Conservation (phyloP, 2,113 vertebrate species). For the Pipra filicauda region DNA sequence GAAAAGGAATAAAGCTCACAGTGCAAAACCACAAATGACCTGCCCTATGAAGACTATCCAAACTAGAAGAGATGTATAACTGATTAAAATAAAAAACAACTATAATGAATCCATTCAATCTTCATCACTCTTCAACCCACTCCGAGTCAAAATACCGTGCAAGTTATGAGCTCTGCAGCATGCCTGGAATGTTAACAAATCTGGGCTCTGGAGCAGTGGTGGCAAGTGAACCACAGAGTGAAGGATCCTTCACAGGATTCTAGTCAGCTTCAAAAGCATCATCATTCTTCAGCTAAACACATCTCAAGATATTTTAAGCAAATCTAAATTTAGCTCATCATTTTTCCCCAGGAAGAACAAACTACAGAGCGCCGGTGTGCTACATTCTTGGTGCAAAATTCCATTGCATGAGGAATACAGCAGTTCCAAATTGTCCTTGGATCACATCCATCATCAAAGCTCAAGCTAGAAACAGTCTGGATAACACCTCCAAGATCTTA, state of each 20-base stretch:
- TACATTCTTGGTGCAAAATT: background rate
- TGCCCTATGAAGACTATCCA: background rate
- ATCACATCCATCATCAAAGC: background rate
- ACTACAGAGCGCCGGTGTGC: background rate
- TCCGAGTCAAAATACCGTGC: background rate
- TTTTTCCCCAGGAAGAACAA: background rate
- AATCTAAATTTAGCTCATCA: background rate
- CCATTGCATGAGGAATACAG: background rate
- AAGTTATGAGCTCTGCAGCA: constrained; percentile 2
- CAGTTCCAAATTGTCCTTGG: background rate
- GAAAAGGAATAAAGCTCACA: background rate
- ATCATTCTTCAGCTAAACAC: background rate
- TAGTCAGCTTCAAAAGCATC: background rate
- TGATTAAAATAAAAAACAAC: background rate
- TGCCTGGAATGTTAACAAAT: constrained; percentile 16
- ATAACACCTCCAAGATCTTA: background rate
- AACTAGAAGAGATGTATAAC: background rate
- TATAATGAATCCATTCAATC: background rate
- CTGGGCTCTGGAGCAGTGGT: background rate
- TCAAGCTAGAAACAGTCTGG: background rate
- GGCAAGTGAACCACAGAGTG: background rate
- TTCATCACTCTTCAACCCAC: constrained; percentile 6
- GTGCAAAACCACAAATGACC: background rate
- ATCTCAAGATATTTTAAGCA: background rate
- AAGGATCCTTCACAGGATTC: background rate